phyloP scores from a whole-genome alignment of 2,113 vertebrate genomes.

The Sprattus sprattus region DNA sequence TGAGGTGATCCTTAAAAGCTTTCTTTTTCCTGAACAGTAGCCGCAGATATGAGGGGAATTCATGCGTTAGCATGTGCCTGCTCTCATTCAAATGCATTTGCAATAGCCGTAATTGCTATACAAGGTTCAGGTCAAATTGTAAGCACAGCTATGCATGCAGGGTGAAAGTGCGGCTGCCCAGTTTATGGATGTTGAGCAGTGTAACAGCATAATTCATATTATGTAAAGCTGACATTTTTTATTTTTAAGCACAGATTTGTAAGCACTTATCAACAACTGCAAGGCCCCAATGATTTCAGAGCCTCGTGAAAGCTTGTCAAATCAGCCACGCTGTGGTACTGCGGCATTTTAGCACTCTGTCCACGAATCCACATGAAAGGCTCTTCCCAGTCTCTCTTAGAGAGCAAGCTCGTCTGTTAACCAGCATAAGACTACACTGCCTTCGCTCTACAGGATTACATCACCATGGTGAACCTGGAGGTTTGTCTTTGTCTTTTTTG shows the following conservation, averaged over 20 bases:
- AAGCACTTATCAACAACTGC: not conserved
- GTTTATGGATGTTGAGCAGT: not conserved
- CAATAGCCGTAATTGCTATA: not conserved
- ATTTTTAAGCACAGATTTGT: not conserved
- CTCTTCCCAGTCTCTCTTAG: not conserved
- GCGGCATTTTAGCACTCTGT: not conserved
- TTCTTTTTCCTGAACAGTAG: not conserved
- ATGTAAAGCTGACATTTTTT: not conserved
- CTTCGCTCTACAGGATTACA: conserved; percentile 50
- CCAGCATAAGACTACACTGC: not conserved
- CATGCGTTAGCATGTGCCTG: not conserved
- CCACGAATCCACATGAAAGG: not conserved
- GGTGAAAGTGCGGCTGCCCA: not conserved
- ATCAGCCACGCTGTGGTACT: not conserved
- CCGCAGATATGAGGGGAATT: not conserved
- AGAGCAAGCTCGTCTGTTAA: not conserved
- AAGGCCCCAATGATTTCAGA: not conserved
- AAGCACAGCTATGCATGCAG: not conserved
- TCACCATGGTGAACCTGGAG: conserved; percentile 54
- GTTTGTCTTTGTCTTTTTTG: conserved; percentile 44
- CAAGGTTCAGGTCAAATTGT: conserved; percentile 3
- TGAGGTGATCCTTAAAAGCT: conserved; percentile 2
- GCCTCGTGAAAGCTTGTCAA: not conserved
- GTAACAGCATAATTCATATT: not conserved
- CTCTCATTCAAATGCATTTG: conserved; percentile 15